Evolutionary conservation across 2,888 invertebrate species (phyloP), one percentile per base, ranked within the genome.

Genomic region (Notodonta dromedarius): DNA sequence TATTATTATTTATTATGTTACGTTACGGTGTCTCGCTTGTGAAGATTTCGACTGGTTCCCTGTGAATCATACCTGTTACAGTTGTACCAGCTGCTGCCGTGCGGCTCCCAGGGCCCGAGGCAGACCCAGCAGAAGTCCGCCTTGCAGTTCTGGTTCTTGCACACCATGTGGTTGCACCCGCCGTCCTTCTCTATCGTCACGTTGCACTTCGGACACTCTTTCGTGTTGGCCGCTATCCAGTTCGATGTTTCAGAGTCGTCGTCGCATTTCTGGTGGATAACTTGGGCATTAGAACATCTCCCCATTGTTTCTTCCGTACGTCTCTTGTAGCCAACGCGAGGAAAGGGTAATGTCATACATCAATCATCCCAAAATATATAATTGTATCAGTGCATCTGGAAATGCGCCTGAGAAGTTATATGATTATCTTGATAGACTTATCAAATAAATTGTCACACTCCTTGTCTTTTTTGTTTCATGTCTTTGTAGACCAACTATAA

Each of bases 81-180:
- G 86, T 98, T 98, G 90, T 99, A 99, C 98, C 99, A 99, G 68
- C 98, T 98, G 71, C 98, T 98, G 58, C 99, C 99, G 82, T 99
- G 99, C 0, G 99, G 99, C 87, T 99, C 98, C 99, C 99, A 99
- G 50, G 98, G 98, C 35, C 99, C 99, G 66, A 99, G 95, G 87
- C 99, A 99, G 40, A 99, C 98, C 99, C 99, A 99, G 94, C 99
- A 99, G 93, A 99, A 99, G 90, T 99, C 99, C 56, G 98, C 96
- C 91, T 98, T 98, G 90, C 99, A 99, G 89, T 97, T 98, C 93
- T 98, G 98, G 94, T 99, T 99, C 94, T 99, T 99, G 94, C 99
- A 99, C 58, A 98, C 97, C 99, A 99, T 99, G 92, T 99, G 99
- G 94, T 99, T 99, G 90, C 99, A 99, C 57, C 99, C 99, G 66